Evolutionary conservation across 2,113 vertebrate genomes (phyloP).

Genomic region (Oreochromis spilurus): DNA sequence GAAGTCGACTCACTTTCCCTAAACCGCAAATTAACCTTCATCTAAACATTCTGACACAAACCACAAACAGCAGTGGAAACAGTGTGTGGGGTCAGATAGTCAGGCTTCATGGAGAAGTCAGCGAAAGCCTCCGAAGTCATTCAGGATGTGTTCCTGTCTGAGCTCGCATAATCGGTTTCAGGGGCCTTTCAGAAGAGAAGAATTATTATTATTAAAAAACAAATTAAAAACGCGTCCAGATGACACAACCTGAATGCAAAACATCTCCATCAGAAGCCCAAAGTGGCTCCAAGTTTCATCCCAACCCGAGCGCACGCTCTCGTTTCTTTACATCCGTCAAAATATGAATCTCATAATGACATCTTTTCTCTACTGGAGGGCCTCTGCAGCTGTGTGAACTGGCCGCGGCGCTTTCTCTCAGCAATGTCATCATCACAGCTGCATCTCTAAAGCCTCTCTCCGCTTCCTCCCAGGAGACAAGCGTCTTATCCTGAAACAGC

Average conservation of each 20-base stretch:
- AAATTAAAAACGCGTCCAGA: not conserved
- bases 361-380: not conserved
- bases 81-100: not conserved
- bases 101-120: not conserved
- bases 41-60: not conserved
- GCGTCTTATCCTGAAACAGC: conserved; percentile 28
- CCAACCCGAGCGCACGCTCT: not conserved
- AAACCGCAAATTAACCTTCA: conserved; percentile 22
- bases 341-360: not conserved
- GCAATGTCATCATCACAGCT: conserved; percentile 58
- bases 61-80: not conserved
- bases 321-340: not conserved
- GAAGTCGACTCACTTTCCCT: conserved; percentile 21
- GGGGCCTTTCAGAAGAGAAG: not conserved
- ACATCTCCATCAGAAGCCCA: conserved; percentile 18
- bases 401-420: conserved; percentile 33
- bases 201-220: not conserved
- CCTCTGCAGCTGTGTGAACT: conserved; percentile 57
- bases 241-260: not conserved
- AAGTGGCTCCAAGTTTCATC: conserved; percentile 1
- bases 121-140: not conserved
- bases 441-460: conserved; percentile 42
- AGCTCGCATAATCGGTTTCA: not conserved
- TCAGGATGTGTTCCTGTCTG: not conserved
- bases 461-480: conserved; percentile 37